Base-by-base conservation (phyloP, 2,113 vertebrate species). In the Misgurnus mizolepis region DNA sequence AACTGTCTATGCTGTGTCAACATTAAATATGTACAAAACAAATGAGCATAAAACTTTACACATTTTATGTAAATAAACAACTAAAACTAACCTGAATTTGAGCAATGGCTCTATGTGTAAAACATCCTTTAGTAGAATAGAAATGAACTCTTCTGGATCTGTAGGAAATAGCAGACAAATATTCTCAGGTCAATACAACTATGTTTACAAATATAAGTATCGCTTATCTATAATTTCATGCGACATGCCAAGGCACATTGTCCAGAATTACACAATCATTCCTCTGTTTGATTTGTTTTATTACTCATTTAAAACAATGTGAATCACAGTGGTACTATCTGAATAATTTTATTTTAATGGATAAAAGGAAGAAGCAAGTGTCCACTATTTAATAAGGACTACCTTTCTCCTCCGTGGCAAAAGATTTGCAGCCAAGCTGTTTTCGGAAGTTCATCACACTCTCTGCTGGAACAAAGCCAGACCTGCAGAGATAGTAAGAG, bases 91-190 rank as follows among this genome's bases (percentile, higher is more conserved):
- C 94, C 91, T 90, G 82, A 94, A 89, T 85, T 92, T 93, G 22
- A 94, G 90, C 69, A 95, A 88, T 2, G 93, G 92, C 67, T 93
- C 88, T 9, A 87, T 82, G 71, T 88, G 85, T 49, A 95, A 89
- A 71, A 92, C 91, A 53, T 89, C 88, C 83, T 94, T 87, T 58
- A 95, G 89, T 17, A 95, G 90, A 40, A 91, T 71, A 60, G 87
- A 92, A 78, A 95, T 91, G 79, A 94, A 94, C 86, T 95, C 93
- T 64, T 95, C 94, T 34, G 92, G 92, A 78, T 95, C 94, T 93
- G 79, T 15, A 69, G 40, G 65, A 47, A 84, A 40, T 15, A 60
- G 11, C 9, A 34, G 10, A 14, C 27, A 68, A 56, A 43, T 22
- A 7, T 3, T 50, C 45, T 78, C 27, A 34, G 27, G 27, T 34